Percentiles rank a stretch among this genome's conserved stretches.
phyloP scores from a whole-genome alignment of 2,888 invertebrate genomes.

The Sesia apiformis region DNA sequence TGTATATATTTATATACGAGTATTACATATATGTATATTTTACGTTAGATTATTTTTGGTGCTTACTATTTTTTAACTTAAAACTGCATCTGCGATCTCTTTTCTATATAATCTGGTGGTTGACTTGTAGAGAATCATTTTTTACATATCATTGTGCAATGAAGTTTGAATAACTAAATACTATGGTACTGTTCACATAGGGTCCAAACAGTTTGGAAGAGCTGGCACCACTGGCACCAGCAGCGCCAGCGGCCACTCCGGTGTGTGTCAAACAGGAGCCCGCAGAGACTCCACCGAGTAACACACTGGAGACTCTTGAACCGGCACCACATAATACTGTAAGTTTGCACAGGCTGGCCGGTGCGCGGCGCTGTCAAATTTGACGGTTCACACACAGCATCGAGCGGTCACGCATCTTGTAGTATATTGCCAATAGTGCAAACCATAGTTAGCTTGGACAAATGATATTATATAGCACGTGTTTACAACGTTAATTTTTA shows the following conservation, averaged over 20 bases:
- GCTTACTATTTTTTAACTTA: slow-evolving; percentile 5
- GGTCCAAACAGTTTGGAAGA: slow-evolving; percentile 43
- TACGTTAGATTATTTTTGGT: not conserved
- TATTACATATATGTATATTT: no score
- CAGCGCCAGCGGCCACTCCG: slow-evolving; percentile 60
- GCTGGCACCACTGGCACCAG: slow-evolving; percentile 58
- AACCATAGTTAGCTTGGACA: no score
- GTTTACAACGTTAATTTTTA: no score
- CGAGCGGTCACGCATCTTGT: no score
- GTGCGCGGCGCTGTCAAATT: no score
- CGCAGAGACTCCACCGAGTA: slow-evolving; percentile 32
- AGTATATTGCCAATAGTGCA: not conserved
- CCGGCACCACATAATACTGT: not conserved
- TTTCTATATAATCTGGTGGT: slow-evolving; percentile 3
- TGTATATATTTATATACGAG: no score
- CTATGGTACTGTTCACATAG: not conserved
- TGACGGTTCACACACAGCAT: no score
- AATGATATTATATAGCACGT: no score
- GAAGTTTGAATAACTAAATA: not conserved
- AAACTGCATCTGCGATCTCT: no score
- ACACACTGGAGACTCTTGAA: slow-evolving; percentile 80
- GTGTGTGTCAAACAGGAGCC: slow-evolving; percentile 49
- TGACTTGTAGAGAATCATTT: not conserved
- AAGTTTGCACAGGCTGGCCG: not conserved
- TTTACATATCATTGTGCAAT: no score